phyloP scores from a whole-genome alignment of 92 coral and sea anemone genomes.

The Porites evermanni region DNA sequence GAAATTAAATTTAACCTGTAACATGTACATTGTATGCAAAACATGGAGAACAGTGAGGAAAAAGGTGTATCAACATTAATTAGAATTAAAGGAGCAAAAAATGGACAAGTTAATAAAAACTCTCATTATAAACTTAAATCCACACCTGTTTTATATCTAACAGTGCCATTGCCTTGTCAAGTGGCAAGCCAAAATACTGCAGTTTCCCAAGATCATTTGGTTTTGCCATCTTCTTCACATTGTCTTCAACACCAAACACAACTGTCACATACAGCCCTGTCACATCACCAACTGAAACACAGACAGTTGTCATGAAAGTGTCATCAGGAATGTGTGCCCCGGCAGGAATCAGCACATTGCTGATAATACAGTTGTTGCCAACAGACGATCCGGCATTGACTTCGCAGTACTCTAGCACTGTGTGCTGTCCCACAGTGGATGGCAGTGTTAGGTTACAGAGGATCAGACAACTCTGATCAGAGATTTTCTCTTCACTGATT shows the following conservation, averaged over 20 bases:
- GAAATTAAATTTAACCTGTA: too few species aligned
- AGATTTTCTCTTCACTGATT: conserved; percentile 48
- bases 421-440: conserved; percentile 67
- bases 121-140: neutral
- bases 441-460: conserved; percentile 75
- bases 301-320: conserved; percentile 84
- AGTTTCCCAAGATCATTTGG: conserved; percentile 68
- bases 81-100: too few species aligned
- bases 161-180: conserved; percentile 72
- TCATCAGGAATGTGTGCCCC: conserved; percentile 71
- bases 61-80: too few species aligned
- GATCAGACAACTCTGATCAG: conserved; percentile 75
- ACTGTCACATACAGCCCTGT: conserved; percentile 88
- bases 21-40: too few species aligned
- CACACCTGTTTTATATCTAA: conserved; percentile 74
- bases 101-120: neutral
- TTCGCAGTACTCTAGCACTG: conserved; percentile 90
- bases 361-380: conserved; percentile 80
- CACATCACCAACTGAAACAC: conserved; percentile 71
- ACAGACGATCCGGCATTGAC: conserved; percentile 70
- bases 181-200: conserved; percentile 76
- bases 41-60: too few species aligned
- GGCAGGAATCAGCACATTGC: conserved; percentile 81
- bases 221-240: conserved; percentile 73
- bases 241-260: conserved; percentile 83